These are phyloP conservation scores for Seladonia tumulorum DNA, from an alignment of 2,888 invertebrate species.

Conservation along the genomic window DNA sequence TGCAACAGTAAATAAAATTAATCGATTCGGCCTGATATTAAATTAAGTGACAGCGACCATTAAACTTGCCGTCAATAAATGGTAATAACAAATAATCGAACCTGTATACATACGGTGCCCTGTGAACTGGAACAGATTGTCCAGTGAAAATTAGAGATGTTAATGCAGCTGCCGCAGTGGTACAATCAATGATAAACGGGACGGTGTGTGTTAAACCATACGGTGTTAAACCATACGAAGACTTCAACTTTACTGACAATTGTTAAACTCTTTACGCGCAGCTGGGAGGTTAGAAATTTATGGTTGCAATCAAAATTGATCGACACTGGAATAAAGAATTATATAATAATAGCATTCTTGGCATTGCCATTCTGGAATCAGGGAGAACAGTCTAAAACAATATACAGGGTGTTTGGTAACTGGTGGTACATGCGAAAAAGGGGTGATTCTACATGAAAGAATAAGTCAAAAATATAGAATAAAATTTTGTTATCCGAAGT, in stretches of 20 bases:
- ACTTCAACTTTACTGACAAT: neutral
- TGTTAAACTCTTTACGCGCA: neutral
- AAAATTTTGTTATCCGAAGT: too few relatives aligned
- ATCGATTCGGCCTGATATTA: slow-evolving; percentile 29
- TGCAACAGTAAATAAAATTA: slow-evolving; percentile 36
- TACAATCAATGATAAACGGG: neutral
- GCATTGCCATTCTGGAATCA: too few relatives aligned
- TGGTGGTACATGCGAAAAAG: too few relatives aligned
- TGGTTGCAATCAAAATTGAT: neutral
- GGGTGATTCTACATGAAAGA: too few relatives aligned
- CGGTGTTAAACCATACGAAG: neutral
- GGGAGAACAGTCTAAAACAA: neutral
- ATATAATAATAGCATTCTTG: too few relatives aligned
- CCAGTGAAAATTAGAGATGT: slow-evolving; percentile 15
- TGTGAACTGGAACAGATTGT: slow-evolving; percentile 28
- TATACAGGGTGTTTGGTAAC: too few relatives aligned
- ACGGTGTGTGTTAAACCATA: too few relatives aligned
- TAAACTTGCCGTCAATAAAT: slow-evolving; percentile 21
- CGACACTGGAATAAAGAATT: neutral
- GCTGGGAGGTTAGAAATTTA: neutral
- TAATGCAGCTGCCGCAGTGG: neutral
- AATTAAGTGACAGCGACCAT: slow-evolving; percentile 34
- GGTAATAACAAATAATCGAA: slow-evolving; percentile 33
- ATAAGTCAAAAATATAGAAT: too few relatives aligned
- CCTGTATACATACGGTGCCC: neutral